A percentile compares a stretch with the other conserved stretches of the same genome.
phyloP scores from a whole-genome alignment of 2,797 vertebrate genomes.

The Poeciliopsis paucimaculata region DNA sequence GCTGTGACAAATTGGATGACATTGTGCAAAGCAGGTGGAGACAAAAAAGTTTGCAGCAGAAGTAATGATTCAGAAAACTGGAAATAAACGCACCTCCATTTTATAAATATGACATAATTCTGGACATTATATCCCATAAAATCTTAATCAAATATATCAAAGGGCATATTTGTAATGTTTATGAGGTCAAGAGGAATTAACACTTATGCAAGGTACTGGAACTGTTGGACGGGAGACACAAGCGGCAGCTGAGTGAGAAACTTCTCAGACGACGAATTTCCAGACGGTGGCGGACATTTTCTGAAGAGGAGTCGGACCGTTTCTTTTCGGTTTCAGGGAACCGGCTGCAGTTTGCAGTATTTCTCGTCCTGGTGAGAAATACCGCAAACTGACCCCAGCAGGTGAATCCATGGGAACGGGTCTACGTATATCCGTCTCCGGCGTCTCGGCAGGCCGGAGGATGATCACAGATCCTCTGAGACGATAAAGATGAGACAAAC shows the following conservation, averaged over 20 bases:
- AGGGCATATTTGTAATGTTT: not conserved
- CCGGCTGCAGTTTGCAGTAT: conserved; percentile 44
- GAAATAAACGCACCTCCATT: not conserved
- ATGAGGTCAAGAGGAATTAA: not conserved
- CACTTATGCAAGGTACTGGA: not conserved
- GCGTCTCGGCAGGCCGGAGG: not conserved
- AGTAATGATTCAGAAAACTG: not conserved
- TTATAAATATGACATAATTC: not conserved
- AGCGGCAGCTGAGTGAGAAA: not conserved
- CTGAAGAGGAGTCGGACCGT: not conserved
- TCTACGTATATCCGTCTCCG: not conserved
- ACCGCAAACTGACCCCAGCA: conserved; percentile 32
- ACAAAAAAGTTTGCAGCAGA: not conserved
- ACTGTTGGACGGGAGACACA: not conserved
- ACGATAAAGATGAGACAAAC: not conserved
- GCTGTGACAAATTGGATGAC: not conserved
- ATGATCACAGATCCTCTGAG: not conserved
- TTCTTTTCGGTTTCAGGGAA: conserved; percentile 29
- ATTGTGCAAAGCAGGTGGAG: not conserved
- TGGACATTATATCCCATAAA: not conserved
- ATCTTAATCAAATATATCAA: not conserved
- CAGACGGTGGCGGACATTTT: not conserved
- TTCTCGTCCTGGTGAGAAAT: conserved; percentile 45
- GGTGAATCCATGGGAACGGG: conserved; percentile 39
- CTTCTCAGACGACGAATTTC: not conserved